phyloP scores from a whole-genome alignment of 2,113 vertebrate species.

The Scophthalmus maximus region DNA sequence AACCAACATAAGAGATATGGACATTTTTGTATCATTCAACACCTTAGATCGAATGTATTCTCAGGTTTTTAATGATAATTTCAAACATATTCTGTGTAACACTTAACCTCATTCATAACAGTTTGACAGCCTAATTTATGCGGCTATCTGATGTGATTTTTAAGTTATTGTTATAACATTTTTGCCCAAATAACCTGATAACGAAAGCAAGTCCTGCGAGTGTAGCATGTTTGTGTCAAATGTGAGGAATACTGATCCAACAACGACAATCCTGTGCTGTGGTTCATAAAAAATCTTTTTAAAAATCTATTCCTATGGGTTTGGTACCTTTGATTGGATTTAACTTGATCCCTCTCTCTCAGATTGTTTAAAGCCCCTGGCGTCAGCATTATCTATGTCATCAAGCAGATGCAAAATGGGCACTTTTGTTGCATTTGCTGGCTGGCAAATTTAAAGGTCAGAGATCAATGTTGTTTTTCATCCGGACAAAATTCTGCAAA shows the following conservation, averaged over 20 bases:
- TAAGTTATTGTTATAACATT: too few relatives aligned
- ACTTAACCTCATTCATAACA: too few relatives aligned
- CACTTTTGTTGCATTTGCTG: constrained; percentile 56
- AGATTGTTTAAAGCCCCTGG: constrained; percentile 64
- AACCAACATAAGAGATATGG: too few relatives aligned
- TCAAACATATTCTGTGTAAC: too few relatives aligned
- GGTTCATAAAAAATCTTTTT: constrained; percentile 36
- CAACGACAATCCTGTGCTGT: neutral
- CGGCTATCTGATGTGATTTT: too few relatives aligned
- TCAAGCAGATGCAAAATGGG: constrained; percentile 63
- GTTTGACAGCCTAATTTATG: too few relatives aligned
- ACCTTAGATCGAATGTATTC: too few relatives aligned
- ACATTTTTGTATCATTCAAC: too few relatives aligned
- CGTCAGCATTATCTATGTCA: constrained; percentile 72
- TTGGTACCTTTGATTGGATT: constrained; percentile 62
- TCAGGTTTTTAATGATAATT: too few relatives aligned
- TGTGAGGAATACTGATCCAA: neutral
- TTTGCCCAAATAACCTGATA: too few relatives aligned
- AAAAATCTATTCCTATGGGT: constrained; percentile 49
- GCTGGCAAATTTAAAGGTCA: constrained; percentile 54
- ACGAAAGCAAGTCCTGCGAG: too few relatives aligned
- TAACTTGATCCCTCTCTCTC: constrained; percentile 63
- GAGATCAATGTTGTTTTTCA: constrained; percentile 57
- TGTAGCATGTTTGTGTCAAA: neutral
- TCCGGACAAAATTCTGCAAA: constrained; percentile 64